phyloP scores from a whole-genome alignment of 1,140 invertebrate species.

The Nasonia longicornis region DNA sequence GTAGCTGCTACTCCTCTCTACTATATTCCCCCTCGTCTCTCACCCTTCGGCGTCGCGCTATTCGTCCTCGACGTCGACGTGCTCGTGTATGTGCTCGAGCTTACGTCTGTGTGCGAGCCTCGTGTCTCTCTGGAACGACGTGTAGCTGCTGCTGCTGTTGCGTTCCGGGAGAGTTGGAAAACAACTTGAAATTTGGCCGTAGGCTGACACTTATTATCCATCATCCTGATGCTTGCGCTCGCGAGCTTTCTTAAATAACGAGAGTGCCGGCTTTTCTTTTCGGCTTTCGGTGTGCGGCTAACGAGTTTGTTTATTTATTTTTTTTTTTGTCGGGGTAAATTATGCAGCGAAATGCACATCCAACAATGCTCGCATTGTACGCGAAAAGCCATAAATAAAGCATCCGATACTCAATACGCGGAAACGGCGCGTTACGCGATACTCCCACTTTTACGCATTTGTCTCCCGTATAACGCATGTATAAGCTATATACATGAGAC shows the following conservation, averaged over 20 bases:
- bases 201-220: slow-evolving; percentile 40
- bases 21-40: slow-evolving; percentile 19
- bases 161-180: slow-evolving; percentile 24
- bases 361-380: not conserved
- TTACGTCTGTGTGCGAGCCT: not conserved
- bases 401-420: not conserved
- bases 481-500: not conserved
- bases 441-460: not conserved
- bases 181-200: slow-evolving; percentile 40
- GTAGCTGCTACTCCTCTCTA: not conserved
- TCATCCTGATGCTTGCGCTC: not conserved
- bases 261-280: no score
- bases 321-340: not conserved
- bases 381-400: not conserved
- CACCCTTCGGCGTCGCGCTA: slow-evolving; percentile 24
- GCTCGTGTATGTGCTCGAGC: slow-evolving; percentile 44
- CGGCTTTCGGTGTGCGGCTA: no score
- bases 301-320: no score
- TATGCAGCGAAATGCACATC: not conserved
- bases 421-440: not conserved
- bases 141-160: slow-evolving; percentile 10
- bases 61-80: slow-evolving; percentile 32
- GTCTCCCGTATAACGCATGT: not conserved
- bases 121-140: slow-evolving; percentile 11
- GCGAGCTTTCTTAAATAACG: not conserved